Evolutionary conservation across 2,113 vertebrate species (phyloP), one percentile per base, ranked within the genome.

Genomic region (Leptocoma aspasia): DNA sequence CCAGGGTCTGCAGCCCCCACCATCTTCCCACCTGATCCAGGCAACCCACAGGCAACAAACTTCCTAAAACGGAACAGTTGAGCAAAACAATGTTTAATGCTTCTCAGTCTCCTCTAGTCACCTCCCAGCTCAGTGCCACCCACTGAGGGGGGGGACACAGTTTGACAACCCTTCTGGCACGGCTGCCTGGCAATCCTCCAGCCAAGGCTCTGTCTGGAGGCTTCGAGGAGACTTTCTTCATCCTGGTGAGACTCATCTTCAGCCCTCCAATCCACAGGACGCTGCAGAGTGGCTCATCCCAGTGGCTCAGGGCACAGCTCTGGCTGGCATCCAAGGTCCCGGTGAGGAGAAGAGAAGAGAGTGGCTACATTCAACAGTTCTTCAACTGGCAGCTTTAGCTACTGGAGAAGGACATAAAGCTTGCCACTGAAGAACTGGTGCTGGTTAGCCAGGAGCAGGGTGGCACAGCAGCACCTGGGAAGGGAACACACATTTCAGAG

Each of bases 301-400:
- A 0, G 60, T 41, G 0, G 1, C 69, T 64, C 11, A 0, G 33
- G 69, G 61, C 49, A 20, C 2, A 1, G 49, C 23, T 85, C 59
- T 13, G 7, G 83, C 57, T 22, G 70, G 24, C 13, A 27, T 87
- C 66, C 78, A 37, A 35, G 47, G 33, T 61, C 19, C 35, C 59
- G 0, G 39, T 9, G 83, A 69, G 0, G 3, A 90, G 98, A 93
- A 97, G 99, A 97, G 98, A 93, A 97, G 99, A 97, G 98, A 98
- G 98, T 98, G 98, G 99, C 99, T 98, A 98, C 99, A 98, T 98
- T 99, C 99, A 99, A 99, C 99, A 99, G 99, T 99, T 99, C 99
- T 99, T 99, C 99, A 99, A 99, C 99, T 99, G 99, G 99, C 99
- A 99, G 99, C 99, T 99, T 99, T 99, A 99, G 99, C 98, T 98